phyloP scores from a whole-genome alignment of 2,797 vertebrate genomes.

The Chelidonichthys spinosus region DNA sequence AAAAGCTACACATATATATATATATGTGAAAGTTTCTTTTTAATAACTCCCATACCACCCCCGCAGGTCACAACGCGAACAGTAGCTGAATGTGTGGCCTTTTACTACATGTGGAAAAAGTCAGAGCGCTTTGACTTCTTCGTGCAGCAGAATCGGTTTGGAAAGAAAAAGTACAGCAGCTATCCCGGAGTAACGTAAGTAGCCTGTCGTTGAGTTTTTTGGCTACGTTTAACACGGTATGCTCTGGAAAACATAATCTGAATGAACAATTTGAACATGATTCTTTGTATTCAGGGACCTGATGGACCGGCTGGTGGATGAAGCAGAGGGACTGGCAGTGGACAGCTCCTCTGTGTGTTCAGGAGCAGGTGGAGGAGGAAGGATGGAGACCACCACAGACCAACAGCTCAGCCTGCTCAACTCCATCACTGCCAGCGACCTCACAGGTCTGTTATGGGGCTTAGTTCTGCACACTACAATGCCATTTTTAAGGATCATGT shows the following conservation, averaged over 20 bases:
- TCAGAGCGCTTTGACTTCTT: slow-evolving; percentile 97
- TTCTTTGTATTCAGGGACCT: slow-evolving; percentile 86
- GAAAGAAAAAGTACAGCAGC: slow-evolving; percentile 98
- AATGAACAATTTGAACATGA: neutral
- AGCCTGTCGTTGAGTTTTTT: neutral
- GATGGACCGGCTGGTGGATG: slow-evolving; percentile 97
- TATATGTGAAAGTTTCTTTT: neutral
- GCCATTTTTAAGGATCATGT: neutral
- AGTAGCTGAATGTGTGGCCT: slow-evolving; percentile 97
- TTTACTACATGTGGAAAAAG: slow-evolving; percentile 99
- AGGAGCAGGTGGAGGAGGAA: slow-evolving; percentile 83
- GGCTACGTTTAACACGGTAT: neutral
- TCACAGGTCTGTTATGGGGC: slow-evolving; percentile 87
- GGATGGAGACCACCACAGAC: slow-evolving; percentile 90
- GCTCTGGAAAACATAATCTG: neutral
- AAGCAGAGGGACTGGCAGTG: slow-evolving; percentile 93
- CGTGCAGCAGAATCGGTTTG: slow-evolving; percentile 96
- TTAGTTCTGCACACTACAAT: neutral
- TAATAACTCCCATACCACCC: neutral
- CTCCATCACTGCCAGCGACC: slow-evolving; percentile 96
- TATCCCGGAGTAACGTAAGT: slow-evolving; percentile 99
- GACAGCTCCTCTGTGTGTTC: slow-evolving; percentile 91
- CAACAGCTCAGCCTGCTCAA: slow-evolving; percentile 95
- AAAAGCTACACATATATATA: neutral
- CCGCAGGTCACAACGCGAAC: slow-evolving; percentile 92